Evolutionary conservation across 2,797 vertebrate species (phyloP).

Genomic region (Lindbergichthys nudifrons): DNA sequence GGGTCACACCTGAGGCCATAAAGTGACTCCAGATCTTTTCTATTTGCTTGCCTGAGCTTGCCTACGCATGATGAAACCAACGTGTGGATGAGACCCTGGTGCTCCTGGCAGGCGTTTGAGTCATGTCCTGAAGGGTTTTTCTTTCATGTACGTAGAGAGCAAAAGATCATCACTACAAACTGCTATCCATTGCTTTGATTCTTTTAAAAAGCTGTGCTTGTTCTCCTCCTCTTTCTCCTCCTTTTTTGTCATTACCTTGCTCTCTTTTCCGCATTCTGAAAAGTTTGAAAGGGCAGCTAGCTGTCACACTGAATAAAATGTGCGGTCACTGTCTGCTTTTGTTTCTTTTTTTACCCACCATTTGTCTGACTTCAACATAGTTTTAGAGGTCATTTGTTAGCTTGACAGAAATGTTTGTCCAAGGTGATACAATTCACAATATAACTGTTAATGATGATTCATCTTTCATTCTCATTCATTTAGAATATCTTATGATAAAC

Average conservation of each 20-base stretch:
- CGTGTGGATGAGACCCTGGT: slow-evolving; percentile 47
- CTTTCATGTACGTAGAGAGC: slow-evolving; percentile 55
- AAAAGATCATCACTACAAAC: slow-evolving; percentile 67
- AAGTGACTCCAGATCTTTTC: slow-evolving; percentile 43
- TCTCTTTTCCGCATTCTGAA: slow-evolving; percentile 62
- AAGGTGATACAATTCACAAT: not conserved
- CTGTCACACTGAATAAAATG: slow-evolving; percentile 81
- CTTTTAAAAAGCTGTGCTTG: slow-evolving; percentile 54
- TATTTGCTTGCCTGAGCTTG: slow-evolving; percentile 41
- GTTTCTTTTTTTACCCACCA: slow-evolving; percentile 40
- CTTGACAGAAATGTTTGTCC: not conserved
- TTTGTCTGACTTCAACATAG: not conserved
- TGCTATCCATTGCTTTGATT: slow-evolving; percentile 60
- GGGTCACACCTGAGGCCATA: slow-evolving; percentile 26
- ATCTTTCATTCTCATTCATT: not conserved
- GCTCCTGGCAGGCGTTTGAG: slow-evolving; percentile 48
- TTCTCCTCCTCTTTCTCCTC: slow-evolving; percentile 22
- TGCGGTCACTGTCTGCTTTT: slow-evolving; percentile 71
- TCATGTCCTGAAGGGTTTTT: slow-evolving; percentile 51
- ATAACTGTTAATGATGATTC: not conserved
- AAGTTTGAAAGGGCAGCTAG: slow-evolving; percentile 73
- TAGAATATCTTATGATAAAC: not conserved
- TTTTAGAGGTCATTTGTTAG: not conserved
- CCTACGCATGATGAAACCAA: slow-evolving; percentile 31
- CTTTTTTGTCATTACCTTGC: slow-evolving; percentile 52